Base-by-base conservation (phyloP, 1,140 invertebrate genomes). In the Drosophila orosa region DNA sequence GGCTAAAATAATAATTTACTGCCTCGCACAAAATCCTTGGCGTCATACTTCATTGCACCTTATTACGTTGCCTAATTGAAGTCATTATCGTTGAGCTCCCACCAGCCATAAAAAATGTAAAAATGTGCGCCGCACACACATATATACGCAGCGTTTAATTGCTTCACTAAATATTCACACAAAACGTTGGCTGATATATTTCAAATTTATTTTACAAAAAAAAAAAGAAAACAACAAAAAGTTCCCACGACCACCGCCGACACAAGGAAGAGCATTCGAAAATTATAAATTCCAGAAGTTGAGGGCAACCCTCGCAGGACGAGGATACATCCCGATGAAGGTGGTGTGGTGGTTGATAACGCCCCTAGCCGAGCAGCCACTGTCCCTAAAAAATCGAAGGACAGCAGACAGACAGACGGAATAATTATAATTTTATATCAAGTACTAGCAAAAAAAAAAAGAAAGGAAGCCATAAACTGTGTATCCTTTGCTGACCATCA, bases 391-490 rank as follows among this genome's bases (percentile, higher is more conserved):
- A 58, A 55, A 54, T 40, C 27, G 24, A 60, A 59, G 42, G 55
- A 25, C 62, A 40, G 52, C 52, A 68, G 56, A 61, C 75, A 85
- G 69, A 40, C 61, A 66, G 45, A 27, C 25, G 72, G 83, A 81
- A 87, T 87, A 87, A 89, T 87, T 87, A 83, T 87, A 87, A 87
- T 77, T 87, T 82, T 77, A 87, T 86, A 76, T 86, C 77, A 82
- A 83, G 79, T 89, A 83, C 75, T 72, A 57, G 52, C 66, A 60
- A 27, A 35, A 47, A 27, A 35, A 47, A 22, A 42, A 37, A 54
- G 35, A 63, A 52, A 69, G 60, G 83, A 89, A 87, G 84, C 84
- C 84, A 80, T 83, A 83, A 68, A 72, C 67, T 52, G 75, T 73
- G 54, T 89, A 83, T 87, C 83, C 83, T 83, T 86, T 82, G 45